Percentiles rank a stretch among this genome's conserved stretches.
These are phyloP conservation scores for Oreohelix idahoensis DNA, from an alignment of 1,140 invertebrate genomes.

Conservation along the genomic window DNA sequence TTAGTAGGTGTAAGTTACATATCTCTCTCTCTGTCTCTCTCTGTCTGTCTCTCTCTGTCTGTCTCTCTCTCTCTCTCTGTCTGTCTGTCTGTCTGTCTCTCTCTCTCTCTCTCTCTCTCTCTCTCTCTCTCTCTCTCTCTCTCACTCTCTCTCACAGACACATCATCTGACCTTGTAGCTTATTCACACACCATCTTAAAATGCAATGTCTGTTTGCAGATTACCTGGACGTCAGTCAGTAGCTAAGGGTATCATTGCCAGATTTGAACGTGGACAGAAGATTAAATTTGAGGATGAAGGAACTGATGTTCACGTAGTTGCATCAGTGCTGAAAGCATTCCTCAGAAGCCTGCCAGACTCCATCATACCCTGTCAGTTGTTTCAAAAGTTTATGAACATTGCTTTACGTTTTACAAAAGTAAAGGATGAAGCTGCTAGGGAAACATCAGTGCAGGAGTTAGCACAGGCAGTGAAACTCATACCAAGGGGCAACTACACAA, in stretches of 20 bases:
- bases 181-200: not conserved
- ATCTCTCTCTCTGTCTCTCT: too few relatives aligned
- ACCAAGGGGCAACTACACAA: conserved; percentile 63
- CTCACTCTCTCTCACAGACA: too few relatives aligned
- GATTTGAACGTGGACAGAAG: conserved; percentile 66
- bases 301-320: conserved; percentile 69
- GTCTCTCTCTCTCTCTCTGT: too few relatives aligned
- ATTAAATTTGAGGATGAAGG: conserved; percentile 56
- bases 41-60: too few relatives aligned
- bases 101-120: too few relatives aligned
- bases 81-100: too few relatives aligned
- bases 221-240: conserved; percentile 65
- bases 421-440: conserved; percentile 42
- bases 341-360: conserved; percentile 71
- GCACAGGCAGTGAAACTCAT: conserved; percentile 51
- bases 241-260: conserved; percentile 62
- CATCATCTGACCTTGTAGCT: too few relatives aligned
- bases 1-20: too few relatives aligned
- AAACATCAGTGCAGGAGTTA: conserved; percentile 52
- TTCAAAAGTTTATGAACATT: conserved; percentile 68
- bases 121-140: too few relatives aligned
- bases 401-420: conserved; percentile 58
- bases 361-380: conserved; percentile 65
- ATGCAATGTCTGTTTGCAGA: conserved; percentile 50
- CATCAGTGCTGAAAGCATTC: conserved; percentile 70